These are phyloP conservation scores for Brachionus manjavacas DNA, from an alignment of 1,140 invertebrate genomes.

Conservation along the genomic window DNA sequence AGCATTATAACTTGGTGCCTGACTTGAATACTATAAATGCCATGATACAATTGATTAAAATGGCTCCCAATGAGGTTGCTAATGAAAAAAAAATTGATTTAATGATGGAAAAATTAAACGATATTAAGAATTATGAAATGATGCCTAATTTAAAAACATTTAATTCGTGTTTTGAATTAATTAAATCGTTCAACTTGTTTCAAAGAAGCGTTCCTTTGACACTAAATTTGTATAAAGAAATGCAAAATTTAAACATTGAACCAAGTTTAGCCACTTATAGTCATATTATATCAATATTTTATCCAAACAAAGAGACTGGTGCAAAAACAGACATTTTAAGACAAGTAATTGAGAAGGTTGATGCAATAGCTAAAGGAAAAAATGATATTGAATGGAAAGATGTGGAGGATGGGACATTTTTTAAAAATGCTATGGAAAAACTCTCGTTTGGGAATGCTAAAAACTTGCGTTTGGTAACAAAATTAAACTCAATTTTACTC, in stretches of 20 bases:
- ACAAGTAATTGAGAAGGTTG: conserved; percentile 11
- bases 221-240: conserved; percentile 22
- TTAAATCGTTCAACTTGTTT: conserved; percentile 5
- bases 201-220: conserved; percentile 29
- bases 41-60: not conserved
- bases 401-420: not conserved
- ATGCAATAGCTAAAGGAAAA: not conserved
- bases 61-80: not conserved
- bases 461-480: not conserved
- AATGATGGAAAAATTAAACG: not conserved
- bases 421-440: conserved; percentile 40
- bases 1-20: not conserved
- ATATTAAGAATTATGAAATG: conserved; percentile 13
- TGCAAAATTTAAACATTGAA: conserved; percentile 32
- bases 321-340: not conserved
- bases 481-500: not conserved
- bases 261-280: conserved; percentile 22
- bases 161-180: not conserved
- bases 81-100: conserved; percentile 25
- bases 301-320: conserved; percentile 24
- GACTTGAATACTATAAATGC: conserved; percentile 34
- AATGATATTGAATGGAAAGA: conserved; percentile 29
- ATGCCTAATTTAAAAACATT: conserved; percentile 30
- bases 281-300: conserved; percentile 15
- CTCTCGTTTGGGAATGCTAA: not conserved